Percentiles rank a stretch among this genome's conserved stretches.
Evolutionary conservation across 1,140 invertebrate species (phyloP).

Genomic region (Sycobia sp.): DNA sequence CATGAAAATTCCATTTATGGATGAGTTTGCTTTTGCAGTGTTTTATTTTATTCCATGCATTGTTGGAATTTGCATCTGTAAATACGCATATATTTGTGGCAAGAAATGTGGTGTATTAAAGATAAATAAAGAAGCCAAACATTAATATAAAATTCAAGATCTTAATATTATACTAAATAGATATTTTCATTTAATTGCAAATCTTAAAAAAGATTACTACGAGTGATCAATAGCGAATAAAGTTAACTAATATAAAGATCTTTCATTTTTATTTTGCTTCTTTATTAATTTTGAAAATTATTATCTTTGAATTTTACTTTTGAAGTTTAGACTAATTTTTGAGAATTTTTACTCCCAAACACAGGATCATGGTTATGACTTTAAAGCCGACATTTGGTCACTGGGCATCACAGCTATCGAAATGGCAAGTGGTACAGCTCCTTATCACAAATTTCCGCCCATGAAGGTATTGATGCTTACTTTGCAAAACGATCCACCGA

Average conservation of each 20-base stretch:
- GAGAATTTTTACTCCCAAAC: too few relatives aligned
- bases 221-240: too few relatives aligned
- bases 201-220: too few relatives aligned
- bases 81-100: neutral
- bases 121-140: neutral
- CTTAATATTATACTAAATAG: neutral
- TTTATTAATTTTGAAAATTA: neutral
- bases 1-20: slow-evolving; percentile 9
- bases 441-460: slow-evolving; percentile 98
- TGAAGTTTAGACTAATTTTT: too few relatives aligned
- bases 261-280: neutral
- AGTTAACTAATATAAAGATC: too few relatives aligned
- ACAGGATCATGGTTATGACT: slow-evolving; percentile 96
- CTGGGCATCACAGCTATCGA: slow-evolving; percentile 99
- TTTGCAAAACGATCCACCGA: slow-evolving; percentile 97
- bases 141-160: neutral
- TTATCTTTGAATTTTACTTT: slow-evolving; percentile 10
- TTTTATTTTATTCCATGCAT: slow-evolving; percentile 5
- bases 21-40: slow-evolving; percentile 11
- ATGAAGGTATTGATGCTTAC: slow-evolving; percentile 99
- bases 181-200: too few relatives aligned
- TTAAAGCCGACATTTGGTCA: slow-evolving; percentile 99
- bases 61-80: neutral
- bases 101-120: slow-evolving; percentile 7
- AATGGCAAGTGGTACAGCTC: slow-evolving; percentile 97